phyloP scores from a whole-genome alignment of 2,888 invertebrate genomes.

The Trichacis sp. region DNA sequence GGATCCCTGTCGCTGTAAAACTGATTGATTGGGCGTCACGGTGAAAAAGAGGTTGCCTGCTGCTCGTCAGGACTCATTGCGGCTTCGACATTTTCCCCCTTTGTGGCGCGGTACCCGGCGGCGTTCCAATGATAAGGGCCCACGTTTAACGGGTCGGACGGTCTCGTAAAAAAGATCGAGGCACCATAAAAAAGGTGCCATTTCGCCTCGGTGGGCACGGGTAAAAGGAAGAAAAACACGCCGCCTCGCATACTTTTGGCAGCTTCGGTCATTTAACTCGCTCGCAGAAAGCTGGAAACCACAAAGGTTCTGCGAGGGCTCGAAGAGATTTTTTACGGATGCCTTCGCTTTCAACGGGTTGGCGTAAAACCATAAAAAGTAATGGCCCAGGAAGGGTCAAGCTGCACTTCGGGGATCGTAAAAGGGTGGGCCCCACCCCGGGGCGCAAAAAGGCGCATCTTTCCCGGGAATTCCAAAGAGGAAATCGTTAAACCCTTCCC shows the following conservation, averaged over 20 bases:
- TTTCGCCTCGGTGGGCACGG: slow-evolving; percentile 54
- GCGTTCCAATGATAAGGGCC: slow-evolving; percentile 24
- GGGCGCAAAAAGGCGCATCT: slow-evolving; percentile 38
- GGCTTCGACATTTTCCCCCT: slow-evolving; percentile 21
- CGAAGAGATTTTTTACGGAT: slow-evolving; percentile 48
- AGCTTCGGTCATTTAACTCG: slow-evolving; percentile 5
- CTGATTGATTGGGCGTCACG: slow-evolving; percentile 51
- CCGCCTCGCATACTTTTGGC: slow-evolving; percentile 9
- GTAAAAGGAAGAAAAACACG: slow-evolving; percentile 30
- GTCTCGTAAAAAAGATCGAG: slow-evolving; percentile 36
- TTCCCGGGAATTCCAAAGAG: slow-evolving; percentile 23
- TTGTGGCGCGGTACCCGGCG: slow-evolving; percentile 9
- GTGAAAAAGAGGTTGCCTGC: slow-evolving; percentile 10
- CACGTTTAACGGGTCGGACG: slow-evolving; percentile 51
- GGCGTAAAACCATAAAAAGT: slow-evolving; percentile 61
- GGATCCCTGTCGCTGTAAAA: slow-evolving; percentile 59
- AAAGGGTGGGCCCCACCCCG: slow-evolving; percentile 57
- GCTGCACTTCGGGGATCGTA: slow-evolving; percentile 60
- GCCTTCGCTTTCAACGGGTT: slow-evolving; percentile 29
- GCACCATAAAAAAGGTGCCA: slow-evolving; percentile 60
- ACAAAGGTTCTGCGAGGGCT: slow-evolving; percentile 52
- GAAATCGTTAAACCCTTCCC: slow-evolving; percentile 61
- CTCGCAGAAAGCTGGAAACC: slow-evolving; percentile 52
- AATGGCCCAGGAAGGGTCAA: slow-evolving; percentile 60
- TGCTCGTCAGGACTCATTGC: slow-evolving; percentile 20